These are phyloP conservation scores for Pygathrix nemaeus DNA, from an alignment of 2,113 vertebrate species.

Conservation along the genomic window DNA sequence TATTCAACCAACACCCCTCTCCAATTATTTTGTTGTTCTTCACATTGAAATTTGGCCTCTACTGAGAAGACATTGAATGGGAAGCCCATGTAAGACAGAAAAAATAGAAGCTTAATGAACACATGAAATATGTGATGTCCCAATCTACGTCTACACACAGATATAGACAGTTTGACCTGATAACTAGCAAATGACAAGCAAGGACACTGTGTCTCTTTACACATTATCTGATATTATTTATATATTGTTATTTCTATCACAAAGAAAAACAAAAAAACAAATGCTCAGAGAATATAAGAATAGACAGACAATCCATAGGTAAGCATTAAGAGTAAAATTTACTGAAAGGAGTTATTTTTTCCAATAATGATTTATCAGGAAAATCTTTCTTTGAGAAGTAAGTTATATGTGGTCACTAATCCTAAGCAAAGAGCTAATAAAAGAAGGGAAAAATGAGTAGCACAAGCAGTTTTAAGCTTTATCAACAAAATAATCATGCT, in stretches of 20 bases:
- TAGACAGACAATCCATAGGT: background rate
- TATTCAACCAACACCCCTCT: background rate
- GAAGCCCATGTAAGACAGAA: background rate
- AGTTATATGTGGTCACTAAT: background rate
- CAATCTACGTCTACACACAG: background rate
- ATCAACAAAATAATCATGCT: background rate
- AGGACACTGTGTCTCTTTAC: background rate
- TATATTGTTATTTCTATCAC: background rate
- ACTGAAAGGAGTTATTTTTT: background rate
- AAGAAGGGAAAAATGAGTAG: background rate
- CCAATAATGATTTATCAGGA: background rate
- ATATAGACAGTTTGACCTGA: background rate
- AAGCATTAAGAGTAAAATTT: background rate
- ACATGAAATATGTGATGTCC: background rate
- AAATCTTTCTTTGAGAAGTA: constrained; percentile 20
- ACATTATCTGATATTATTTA: background rate
- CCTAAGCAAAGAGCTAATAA: constrained; percentile 27
- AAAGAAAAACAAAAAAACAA: background rate
- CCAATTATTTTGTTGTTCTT: background rate
- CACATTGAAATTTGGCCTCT: background rate
- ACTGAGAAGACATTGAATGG: background rate
- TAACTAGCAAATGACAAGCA: background rate
- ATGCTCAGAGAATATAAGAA: background rate
- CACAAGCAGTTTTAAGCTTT: background rate
- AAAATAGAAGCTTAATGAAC: background rate